Conservation (phyloP, 2,888 invertebrate species). For the Athripsodes cinereus region DNA sequence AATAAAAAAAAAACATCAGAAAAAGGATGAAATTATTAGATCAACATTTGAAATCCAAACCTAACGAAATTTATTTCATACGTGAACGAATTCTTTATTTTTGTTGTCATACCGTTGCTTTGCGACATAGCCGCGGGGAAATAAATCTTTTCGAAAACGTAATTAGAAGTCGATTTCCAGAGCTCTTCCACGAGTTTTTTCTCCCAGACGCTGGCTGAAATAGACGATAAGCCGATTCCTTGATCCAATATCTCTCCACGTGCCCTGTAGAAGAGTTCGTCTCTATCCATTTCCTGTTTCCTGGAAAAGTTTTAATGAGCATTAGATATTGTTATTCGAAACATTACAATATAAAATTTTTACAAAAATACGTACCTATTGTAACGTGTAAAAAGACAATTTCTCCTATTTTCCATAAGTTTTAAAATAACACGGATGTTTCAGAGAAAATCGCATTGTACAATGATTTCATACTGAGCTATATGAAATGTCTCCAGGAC, state of each 20-base stretch:
- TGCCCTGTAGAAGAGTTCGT: constrained; percentile 95
- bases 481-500: too few species aligned
- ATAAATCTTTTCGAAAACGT: constrained; percentile 88
- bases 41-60: background rate
- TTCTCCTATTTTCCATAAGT: too few species aligned
- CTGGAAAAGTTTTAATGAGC: constrained; percentile 48
- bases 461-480: too few species aligned
- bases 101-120: constrained; percentile 3
- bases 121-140: constrained; percentile 72
- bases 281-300: constrained; percentile 87
- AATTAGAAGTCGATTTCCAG: constrained; percentile 73
- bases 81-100: too few species aligned
- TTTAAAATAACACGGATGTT: too few species aligned
- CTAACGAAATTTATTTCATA: background rate
- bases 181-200: constrained; percentile 67
- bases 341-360: too few species aligned
- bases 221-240: constrained; percentile 83
- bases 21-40: too few species aligned
- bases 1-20: too few species aligned
- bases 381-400: too few species aligned
- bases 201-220: constrained; percentile 90
- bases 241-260: constrained; percentile 95
- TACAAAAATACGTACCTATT: too few species aligned
- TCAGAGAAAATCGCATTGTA: too few species aligned
- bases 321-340: too few species aligned